A percentile compares a stretch with the other conserved stretches of the same genome.
Conservation (phyloP, 2,888 invertebrate genomes). For the Phorcus lineatus region DNA sequence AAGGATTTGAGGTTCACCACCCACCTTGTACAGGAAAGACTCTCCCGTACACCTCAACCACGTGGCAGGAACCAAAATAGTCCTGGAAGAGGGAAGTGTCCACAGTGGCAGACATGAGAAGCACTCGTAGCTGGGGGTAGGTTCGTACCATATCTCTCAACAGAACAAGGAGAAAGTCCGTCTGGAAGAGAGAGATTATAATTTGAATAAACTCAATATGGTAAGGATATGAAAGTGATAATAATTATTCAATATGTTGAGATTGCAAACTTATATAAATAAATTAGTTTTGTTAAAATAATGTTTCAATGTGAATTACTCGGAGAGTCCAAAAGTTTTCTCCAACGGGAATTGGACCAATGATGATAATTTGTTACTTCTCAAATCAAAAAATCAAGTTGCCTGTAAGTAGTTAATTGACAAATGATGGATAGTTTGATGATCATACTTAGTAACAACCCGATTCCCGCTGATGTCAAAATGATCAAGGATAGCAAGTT, state of each 20-base stretch:
- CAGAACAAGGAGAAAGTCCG: constrained; percentile 95
- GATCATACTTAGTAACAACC: no score
- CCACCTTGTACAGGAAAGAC: constrained; percentile 86
- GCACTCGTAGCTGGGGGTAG: constrained; percentile 92
- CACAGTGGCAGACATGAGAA: constrained; percentile 98
- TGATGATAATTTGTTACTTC: neutral
- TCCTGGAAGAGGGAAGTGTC: constrained; percentile 93
- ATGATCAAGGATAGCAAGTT: no score
- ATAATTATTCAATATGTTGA: no score
- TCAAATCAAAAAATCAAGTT: no score
- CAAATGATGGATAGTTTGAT: no score
- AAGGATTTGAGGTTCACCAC: neutral
- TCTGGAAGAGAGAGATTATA: constrained; percentile 74
- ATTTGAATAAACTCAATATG: neutral
- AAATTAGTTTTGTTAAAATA: no score
- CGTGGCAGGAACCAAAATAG: constrained; percentile 93
- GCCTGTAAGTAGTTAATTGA: no score
- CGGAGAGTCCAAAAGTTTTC: no score
- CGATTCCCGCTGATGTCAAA: no score
- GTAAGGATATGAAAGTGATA: neutral
- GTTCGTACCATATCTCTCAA: constrained; percentile 94
- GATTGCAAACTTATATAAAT: no score
- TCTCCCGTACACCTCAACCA: constrained; percentile 92
- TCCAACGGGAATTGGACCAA: neutral
- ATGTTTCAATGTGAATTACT: no score